These are phyloP conservation scores for Ormyrus pomaceus DNA, from an alignment of 2,888 invertebrate genomes.

Conservation along the genomic window DNA sequence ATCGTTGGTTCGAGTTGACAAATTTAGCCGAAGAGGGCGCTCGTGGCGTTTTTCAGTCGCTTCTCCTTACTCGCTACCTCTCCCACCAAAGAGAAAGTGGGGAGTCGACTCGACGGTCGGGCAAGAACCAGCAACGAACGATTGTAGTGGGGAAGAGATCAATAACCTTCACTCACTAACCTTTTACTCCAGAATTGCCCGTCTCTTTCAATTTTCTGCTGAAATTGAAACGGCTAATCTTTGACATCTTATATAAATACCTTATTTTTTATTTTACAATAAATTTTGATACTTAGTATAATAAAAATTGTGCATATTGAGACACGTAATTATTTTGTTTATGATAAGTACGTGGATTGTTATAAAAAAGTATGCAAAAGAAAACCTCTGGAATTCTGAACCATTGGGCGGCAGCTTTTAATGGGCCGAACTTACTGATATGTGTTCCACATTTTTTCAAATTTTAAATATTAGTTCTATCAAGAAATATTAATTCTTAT, in stretches of 20 bases:
- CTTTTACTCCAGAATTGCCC: slow-evolving; percentile 1
- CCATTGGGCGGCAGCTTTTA: slow-evolving; percentile 69
- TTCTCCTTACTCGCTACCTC: background rate
- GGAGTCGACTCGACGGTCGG: background rate
- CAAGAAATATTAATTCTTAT: no score
- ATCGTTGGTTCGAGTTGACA: slow-evolving; percentile 15
- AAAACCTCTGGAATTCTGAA: slow-evolving; percentile 66
- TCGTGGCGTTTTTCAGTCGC: background rate
- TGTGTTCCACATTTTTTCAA: slow-evolving; percentile 64
- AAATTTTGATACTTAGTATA: background rate
- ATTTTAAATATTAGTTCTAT: background rate
- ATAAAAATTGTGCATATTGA: slow-evolving; percentile 55
- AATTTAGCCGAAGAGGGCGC: slow-evolving; percentile 44
- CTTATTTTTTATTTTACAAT: no score
- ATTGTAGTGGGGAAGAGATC: slow-evolving; percentile 26
- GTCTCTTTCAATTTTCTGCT: no score
- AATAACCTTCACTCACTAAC: slow-evolving; percentile 38
- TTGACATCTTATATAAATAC: no score
- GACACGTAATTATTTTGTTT: slow-evolving; percentile 60
- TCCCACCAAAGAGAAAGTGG: background rate
- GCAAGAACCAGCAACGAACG: background rate
- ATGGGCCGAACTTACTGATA: slow-evolving; percentile 71
- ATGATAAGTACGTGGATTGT: slow-evolving; percentile 60
- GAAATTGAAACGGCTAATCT: no score
- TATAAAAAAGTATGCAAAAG: slow-evolving; percentile 65